These are phyloP conservation scores for Rhabdomys dilectus DNA, from an alignment of 2,113 vertebrate genomes.

Conservation along the genomic window DNA sequence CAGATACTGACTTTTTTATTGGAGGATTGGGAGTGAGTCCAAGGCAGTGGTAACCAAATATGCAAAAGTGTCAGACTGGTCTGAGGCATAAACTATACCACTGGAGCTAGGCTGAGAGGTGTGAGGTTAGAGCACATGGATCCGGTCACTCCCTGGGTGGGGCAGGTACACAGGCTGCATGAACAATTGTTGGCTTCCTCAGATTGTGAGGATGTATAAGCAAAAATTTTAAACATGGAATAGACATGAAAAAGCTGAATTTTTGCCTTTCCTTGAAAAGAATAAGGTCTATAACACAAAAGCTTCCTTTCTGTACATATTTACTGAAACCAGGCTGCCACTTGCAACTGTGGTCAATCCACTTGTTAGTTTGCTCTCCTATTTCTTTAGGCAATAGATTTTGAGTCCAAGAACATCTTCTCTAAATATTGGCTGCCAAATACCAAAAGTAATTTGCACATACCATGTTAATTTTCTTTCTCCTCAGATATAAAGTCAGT, in stretches of 20 bases:
- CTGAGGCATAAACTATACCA: neutral
- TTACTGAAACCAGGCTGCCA: neutral
- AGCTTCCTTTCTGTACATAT: neutral
- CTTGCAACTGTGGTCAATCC: neutral
- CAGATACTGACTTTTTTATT: neutral
- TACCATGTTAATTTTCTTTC: neutral
- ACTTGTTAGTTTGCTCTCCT: neutral
- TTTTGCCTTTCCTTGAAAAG: neutral
- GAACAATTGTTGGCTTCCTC: neutral
- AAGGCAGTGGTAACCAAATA: neutral
- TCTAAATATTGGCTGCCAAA: neutral
- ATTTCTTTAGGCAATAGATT: neutral
- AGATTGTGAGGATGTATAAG: neutral
- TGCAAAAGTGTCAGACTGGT: neutral
- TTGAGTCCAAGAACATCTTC: neutral
- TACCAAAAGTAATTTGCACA: neutral
- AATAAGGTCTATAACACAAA: neutral
- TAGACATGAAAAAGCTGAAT: neutral
- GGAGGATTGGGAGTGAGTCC: too few species aligned
- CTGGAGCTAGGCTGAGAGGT: neutral
- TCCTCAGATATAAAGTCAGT: neutral
- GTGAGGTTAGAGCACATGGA: neutral
- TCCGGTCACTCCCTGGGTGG: neutral
- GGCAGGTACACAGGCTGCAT: neutral
- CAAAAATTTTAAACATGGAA: neutral